Evolutionary conservation across 2,888 invertebrate species (phyloP).

Genomic region (Drosophila yooni): DNA sequence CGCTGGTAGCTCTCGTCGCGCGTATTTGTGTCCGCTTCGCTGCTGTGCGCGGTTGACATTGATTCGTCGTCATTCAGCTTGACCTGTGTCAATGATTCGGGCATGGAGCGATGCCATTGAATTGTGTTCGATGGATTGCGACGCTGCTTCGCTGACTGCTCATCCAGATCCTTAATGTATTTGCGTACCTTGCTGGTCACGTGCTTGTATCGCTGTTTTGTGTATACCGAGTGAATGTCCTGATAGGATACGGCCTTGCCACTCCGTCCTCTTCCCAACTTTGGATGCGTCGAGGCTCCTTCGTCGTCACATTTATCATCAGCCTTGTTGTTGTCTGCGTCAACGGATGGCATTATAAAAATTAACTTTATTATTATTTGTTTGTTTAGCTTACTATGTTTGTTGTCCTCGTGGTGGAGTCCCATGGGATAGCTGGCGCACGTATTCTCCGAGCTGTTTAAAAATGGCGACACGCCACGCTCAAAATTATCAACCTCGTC

Average conservation of each 20-base stretch:
- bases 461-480: constrained; percentile 52
- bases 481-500: constrained; percentile 36
- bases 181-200: constrained; percentile 82
- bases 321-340: constrained; percentile 12
- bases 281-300: constrained; percentile 2
- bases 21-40: constrained; percentile 33
- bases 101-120: constrained; percentile 79
- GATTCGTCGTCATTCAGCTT: constrained; percentile 50
- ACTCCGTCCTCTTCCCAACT: constrained; percentile 39
- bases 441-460: constrained; percentile 66
- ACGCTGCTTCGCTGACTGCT: constrained; percentile 64
- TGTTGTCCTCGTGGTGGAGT: constrained; percentile 36
- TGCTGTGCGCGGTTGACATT: constrained; percentile 36
- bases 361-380: neutral
- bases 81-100: constrained; percentile 69
- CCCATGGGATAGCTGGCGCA: constrained; percentile 74
- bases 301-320: constrained; percentile 17
- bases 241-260: constrained; percentile 75
- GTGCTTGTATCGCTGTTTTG: constrained; percentile 80
- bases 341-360: neutral
- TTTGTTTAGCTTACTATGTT: constrained; percentile 25
- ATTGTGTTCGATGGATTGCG: constrained; percentile 43
- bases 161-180: constrained; percentile 81
- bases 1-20: constrained; percentile 58
- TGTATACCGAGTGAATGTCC: constrained; percentile 82